Percentiles rank a stretch among this genome's conserved stretches.
phyloP scores from a whole-genome alignment of 2,113 vertebrate species.

The Stegostoma tigrinum region DNA sequence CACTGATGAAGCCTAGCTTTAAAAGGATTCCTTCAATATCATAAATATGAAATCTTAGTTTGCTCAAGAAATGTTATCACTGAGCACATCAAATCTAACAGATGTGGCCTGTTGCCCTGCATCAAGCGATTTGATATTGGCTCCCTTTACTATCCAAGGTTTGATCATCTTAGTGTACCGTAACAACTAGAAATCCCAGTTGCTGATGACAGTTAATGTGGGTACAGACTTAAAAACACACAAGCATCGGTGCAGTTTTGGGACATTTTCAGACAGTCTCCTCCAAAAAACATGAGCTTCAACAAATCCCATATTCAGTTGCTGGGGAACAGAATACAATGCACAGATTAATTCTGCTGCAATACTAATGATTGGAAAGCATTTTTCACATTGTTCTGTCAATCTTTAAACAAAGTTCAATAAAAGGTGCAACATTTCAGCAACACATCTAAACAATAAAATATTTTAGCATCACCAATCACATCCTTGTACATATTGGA shows the following conservation, averaged over 20 bases:
- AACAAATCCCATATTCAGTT: neutral
- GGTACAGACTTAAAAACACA: neutral
- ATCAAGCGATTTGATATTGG: neutral
- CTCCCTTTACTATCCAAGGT: neutral
- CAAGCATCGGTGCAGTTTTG: neutral
- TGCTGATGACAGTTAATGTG: neutral
- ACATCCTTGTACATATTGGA: neutral
- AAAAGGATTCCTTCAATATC: neutral
- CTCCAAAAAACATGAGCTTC: neutral
- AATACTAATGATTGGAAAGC: neutral
- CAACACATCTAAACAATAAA: conserved; percentile 2
- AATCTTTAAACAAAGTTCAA: neutral
- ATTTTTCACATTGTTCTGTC: neutral
- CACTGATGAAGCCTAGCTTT: neutral
- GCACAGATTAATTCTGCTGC: neutral
- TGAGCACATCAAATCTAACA: neutral
- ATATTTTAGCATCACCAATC: conserved; percentile 25
- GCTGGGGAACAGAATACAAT: neutral
- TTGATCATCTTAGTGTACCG: neutral
- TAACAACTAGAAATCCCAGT: neutral
- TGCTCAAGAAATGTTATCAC: neutral
- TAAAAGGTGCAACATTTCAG: neutral
- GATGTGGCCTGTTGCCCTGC: neutral
- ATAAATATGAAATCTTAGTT: conserved; percentile 11
- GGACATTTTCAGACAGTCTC: neutral